Conservation (phyloP, 2,113 vertebrate species). For the Cephalopterus ornatus region DNA sequence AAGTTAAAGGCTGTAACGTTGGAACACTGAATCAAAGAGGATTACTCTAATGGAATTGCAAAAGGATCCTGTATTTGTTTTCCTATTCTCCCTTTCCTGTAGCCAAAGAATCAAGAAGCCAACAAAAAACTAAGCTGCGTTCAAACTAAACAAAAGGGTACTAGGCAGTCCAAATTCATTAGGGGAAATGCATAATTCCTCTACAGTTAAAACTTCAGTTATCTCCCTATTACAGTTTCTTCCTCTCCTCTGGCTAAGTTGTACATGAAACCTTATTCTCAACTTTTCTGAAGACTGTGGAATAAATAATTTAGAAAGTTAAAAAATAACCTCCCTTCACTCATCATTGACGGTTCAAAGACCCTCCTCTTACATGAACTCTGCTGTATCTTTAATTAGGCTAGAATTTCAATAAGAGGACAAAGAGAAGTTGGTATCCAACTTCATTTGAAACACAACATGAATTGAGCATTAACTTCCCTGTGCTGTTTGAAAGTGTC, state of each 20-base stretch:
- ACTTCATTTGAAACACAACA: slow-evolving; percentile 13
- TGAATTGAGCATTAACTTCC: background rate
- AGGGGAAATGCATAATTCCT: background rate
- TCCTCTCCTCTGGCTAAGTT: background rate
- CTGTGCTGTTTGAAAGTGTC: background rate
- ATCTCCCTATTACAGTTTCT: background rate
- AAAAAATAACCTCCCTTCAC: background rate
- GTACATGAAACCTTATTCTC: background rate
- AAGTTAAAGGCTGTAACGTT: background rate
- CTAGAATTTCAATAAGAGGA: slow-evolving; percentile 1
- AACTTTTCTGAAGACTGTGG: background rate
- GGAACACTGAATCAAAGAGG: background rate
- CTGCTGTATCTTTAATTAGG: background rate
- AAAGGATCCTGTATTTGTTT: slow-evolving; percentile 32
- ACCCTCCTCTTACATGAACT: background rate
- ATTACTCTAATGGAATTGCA: slow-evolving; percentile 18
- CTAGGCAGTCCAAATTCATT: slow-evolving; percentile 1
- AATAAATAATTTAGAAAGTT: background rate
- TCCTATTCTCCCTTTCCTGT: slow-evolving; percentile 2
- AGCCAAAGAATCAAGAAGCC: slow-evolving; percentile 22
- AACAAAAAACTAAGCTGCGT: background rate
- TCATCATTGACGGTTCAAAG: background rate
- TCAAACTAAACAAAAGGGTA: slow-evolving; percentile 51
- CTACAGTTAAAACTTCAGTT: background rate
- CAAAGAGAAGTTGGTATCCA: background rate